A percentile compares a stretch with the other conserved stretches of the same genome.
phyloP scores from a whole-genome alignment of 2,113 vertebrate genomes.

The Scortum barcoo region DNA sequence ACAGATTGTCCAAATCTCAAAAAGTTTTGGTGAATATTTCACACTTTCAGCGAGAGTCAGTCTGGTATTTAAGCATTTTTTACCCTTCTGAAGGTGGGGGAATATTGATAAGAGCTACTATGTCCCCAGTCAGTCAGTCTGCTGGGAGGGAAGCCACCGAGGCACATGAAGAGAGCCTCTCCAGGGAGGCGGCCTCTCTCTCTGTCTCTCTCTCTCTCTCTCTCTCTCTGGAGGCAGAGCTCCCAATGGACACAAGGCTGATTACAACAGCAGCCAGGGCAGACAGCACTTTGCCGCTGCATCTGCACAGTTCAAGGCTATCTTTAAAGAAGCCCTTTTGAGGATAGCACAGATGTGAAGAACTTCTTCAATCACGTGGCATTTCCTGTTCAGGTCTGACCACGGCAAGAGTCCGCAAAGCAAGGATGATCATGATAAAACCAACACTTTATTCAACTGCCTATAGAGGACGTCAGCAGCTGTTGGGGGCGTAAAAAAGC shows the following conservation, averaged over 20 bases:
- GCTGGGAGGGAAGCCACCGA: slow-evolving; percentile 68
- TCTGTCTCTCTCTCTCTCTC: slow-evolving; percentile 58
- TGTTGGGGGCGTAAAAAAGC: neutral
- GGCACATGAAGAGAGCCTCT: slow-evolving; percentile 69
- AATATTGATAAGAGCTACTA: slow-evolving; percentile 60
- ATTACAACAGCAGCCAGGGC: slow-evolving; percentile 68
- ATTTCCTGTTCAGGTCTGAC: slow-evolving; percentile 67
- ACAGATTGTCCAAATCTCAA: neutral
- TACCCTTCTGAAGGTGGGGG: slow-evolving; percentile 7
- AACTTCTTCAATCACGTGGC: slow-evolving; percentile 68
- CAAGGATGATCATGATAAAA: slow-evolving; percentile 58
- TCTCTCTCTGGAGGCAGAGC: slow-evolving; percentile 61
- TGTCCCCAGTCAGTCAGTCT: slow-evolving; percentile 66
- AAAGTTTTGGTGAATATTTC: slow-evolving; percentile 14
- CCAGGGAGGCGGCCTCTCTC: slow-evolving; percentile 63
- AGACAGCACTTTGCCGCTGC: slow-evolving; percentile 63
- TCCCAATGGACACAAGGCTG: slow-evolving; percentile 67
- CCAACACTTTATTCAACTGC: slow-evolving; percentile 36
- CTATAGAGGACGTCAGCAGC: slow-evolving; percentile 27
- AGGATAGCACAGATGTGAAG: slow-evolving; percentile 62
- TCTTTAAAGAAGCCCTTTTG: slow-evolving; percentile 69
- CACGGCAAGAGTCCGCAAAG: slow-evolving; percentile 41
- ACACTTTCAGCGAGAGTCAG: neutral
- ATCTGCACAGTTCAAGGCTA: slow-evolving; percentile 72
- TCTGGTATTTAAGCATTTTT: slow-evolving; percentile 23